Evolutionary conservation across 2,888 invertebrate species (phyloP).

Genomic region (Drosophila rellima): DNA sequence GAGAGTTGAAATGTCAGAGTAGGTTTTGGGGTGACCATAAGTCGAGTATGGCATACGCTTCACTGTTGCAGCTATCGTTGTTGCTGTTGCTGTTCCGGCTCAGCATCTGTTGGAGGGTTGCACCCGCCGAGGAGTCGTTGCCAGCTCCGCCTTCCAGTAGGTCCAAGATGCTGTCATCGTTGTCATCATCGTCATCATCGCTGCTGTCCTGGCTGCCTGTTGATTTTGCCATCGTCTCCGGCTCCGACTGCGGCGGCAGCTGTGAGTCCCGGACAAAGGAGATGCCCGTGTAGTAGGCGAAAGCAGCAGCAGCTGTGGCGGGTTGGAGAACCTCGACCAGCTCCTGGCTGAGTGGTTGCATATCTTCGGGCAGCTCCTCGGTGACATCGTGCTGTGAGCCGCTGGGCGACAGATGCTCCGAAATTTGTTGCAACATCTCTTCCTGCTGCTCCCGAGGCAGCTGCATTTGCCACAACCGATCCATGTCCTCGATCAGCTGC

Average conservation of each 20-base stretch:
- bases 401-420: constrained; percentile 71
- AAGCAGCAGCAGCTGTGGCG: constrained; percentile 72
- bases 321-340: constrained; percentile 67
- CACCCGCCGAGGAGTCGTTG: constrained; percentile 54
- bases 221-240: constrained; percentile 30
- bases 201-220: constrained; percentile 66
- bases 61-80: constrained; percentile 64
- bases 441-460: constrained; percentile 74
- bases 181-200: constrained; percentile 64
- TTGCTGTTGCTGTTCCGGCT: constrained; percentile 56
- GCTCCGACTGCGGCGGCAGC: constrained; percentile 39
- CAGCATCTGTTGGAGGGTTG: constrained; percentile 66
- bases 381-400: constrained; percentile 49
- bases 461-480: constrained; percentile 82
- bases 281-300: constrained; percentile 78
- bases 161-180: constrained; percentile 70
- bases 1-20: neutral
- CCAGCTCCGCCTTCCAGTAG: constrained; percentile 50
- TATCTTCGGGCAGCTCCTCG: constrained; percentile 39
- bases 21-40: neutral
- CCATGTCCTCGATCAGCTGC: constrained; percentile 84
- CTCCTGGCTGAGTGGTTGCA: constrained; percentile 61
- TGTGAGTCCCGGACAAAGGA: constrained; percentile 75
- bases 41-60: constrained; percentile 62
- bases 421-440: constrained; percentile 80